These are phyloP conservation scores for Phthorimaea operculella DNA, from an alignment of 1,140 invertebrate genomes.

Conservation along the genomic window DNA sequence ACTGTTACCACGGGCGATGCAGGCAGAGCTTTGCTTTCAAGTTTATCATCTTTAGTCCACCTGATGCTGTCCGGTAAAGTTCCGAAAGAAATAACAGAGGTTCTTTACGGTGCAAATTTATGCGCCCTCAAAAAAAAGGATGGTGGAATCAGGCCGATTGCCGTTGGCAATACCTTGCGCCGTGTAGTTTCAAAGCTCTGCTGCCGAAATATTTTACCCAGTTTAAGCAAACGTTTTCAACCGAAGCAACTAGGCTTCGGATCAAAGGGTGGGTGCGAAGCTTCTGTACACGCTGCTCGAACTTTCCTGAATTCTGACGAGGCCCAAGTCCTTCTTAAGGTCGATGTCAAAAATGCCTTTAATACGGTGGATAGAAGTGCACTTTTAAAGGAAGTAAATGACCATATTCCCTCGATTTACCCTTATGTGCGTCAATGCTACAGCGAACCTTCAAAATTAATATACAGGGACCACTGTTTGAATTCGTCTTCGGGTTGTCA, in stretches of 20 bases:
- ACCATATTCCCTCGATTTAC: background rate
- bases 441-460: background rate
- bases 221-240: too few species aligned
- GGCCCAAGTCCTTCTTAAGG: background rate
- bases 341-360: slow-evolving; percentile 7
- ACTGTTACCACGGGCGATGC: background rate
- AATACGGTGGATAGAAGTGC: background rate
- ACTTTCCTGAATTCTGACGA: background rate
- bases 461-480: background rate
- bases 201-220: too few species aligned
- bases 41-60: background rate
- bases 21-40: background rate
- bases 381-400: background rate
- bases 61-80: background rate
- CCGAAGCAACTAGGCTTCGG: background rate
- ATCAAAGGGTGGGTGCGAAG: background rate
- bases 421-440: slow-evolving; percentile 2
- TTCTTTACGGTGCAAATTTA: slow-evolving; percentile 5
- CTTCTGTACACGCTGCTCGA: slow-evolving; percentile 1
- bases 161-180: background rate
- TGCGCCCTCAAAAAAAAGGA: slow-evolving; percentile 1
- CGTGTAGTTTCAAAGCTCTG: too few species aligned
- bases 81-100: background rate
- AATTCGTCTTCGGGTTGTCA: slow-evolving; percentile 1
- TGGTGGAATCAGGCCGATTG: background rate